Evolutionary conservation across 2,113 vertebrate genomes (phyloP), one percentile per base, ranked within the genome.

Genomic region (Hydropotes inermis): DNA sequence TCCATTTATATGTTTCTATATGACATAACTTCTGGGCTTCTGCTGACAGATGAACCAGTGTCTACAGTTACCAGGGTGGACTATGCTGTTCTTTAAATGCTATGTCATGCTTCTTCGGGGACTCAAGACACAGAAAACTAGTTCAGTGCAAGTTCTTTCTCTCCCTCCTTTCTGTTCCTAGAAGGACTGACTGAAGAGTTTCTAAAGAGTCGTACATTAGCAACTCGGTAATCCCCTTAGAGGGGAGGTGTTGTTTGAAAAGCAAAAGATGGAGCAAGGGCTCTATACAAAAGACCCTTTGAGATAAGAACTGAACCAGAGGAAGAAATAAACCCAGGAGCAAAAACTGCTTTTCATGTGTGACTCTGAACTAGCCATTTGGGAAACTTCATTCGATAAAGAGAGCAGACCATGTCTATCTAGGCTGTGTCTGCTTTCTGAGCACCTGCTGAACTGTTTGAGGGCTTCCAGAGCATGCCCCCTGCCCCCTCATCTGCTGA

Each of bases 251-350:
- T 50, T 96, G 57, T 30, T 25, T 84, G 64, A 96, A 70, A 85
- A 95, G 36, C 43, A 90, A 36, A 55, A 94, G 74, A 78, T 14
- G 28, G 17, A 91, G 27, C 33, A 97, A 67, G 30, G 12, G 74
- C 21, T 94, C 36, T 93, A 74, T 7, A 74, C 12, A 85, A 79
- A 94, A 92, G 67, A 78, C 11, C 25, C 23, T 97, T 52, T 93
- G 83, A 94, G 60, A 33, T 57, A 91, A 98, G 87, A 98, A 96
- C 10, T 90, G 67, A 7, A 91, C 36, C 55, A 88, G 82, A 87
- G 86, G 60, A 93, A 94, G 64, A 94, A 96, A 70, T 57, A 36
- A 17, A 95, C 33, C 85, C 3, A 54, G 64, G 60, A 89, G 25
- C 55, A 91, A 91, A 89, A 54, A 87, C 5, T 57, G 52, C 36